These are phyloP conservation scores for Hypomesus transpacificus DNA, from an alignment of 2,113 vertebrate genomes.

Conservation along the genomic window DNA sequence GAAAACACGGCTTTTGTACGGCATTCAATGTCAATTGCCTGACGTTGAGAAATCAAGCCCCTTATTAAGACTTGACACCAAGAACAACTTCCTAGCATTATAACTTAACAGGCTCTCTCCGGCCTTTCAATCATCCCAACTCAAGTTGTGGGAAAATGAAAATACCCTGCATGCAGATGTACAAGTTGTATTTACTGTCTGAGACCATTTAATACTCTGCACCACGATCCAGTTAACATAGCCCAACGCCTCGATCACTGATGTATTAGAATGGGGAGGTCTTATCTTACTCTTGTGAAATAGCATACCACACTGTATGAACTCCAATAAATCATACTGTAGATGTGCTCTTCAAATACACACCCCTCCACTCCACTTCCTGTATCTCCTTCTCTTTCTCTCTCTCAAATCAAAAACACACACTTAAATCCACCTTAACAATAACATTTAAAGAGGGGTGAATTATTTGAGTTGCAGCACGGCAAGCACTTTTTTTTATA, in stretches of 20 bases:
- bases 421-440: conserved; percentile 4
- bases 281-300: conserved; percentile 36
- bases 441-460: conserved; percentile 5
- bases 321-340: conserved; percentile 8
- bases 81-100: conserved; percentile 10
- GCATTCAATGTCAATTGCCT: neutral
- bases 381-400: neutral
- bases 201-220: neutral
- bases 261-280: conserved; percentile 1
- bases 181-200: no score
- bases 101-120: conserved; percentile 14
- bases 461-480: neutral
- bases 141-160: neutral
- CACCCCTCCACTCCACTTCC: neutral
- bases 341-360: conserved; percentile 16
- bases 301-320: conserved; percentile 34
- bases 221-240: neutral
- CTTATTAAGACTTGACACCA: conserved; percentile 3
- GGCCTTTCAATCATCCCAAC: neutral
- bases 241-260: conserved; percentile 13
- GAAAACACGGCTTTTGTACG: conserved; percentile 3
- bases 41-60: neutral
- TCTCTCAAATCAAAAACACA: conserved; percentile 5
- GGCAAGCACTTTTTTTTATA: conserved; percentile 8
- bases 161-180: neutral